Percentiles rank a stretch among this genome's conserved stretches.
Evolutionary conservation across 2,888 invertebrate genomes (phyloP).

Genomic region (Pyrrhia umbra): DNA sequence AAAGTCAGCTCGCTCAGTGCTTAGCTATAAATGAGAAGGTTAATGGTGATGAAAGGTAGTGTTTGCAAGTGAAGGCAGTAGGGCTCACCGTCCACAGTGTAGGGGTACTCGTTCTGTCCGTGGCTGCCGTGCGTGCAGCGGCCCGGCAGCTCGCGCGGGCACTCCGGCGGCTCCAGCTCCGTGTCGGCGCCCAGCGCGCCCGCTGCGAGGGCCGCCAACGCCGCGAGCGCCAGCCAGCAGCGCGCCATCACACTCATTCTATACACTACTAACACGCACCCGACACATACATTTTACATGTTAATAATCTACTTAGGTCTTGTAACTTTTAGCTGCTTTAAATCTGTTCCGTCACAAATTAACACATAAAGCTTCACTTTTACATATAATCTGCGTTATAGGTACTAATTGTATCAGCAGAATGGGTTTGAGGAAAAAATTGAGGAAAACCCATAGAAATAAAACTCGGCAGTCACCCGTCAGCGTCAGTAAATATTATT

Average conservation of each 20-base stretch:
- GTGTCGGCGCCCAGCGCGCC: slow-evolving; percentile 3
- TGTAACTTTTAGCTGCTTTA: background rate
- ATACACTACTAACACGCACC: slow-evolving; percentile 5
- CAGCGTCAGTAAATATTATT: background rate
- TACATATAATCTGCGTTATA: slow-evolving; percentile 13
- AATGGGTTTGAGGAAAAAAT: slow-evolving; percentile 36
- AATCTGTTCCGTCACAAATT: background rate
- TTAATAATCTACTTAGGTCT: background rate
- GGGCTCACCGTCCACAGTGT: slow-evolving; percentile 46
- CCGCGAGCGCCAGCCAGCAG: background rate
- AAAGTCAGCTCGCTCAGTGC: too few relatives aligned
- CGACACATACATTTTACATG: slow-evolving; percentile 13
- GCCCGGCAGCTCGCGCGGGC: slow-evolving; percentile 1
- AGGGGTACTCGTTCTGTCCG: slow-evolving; percentile 28
- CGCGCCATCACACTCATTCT: slow-evolving; percentile 8
- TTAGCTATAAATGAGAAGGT: too few relatives aligned
- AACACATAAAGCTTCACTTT: background rate
- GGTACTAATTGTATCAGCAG: background rate
- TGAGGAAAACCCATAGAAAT: slow-evolving; percentile 48
- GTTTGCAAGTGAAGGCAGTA: too few relatives aligned
- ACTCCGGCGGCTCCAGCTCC: slow-evolving; percentile 10
- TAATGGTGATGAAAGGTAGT: background rate
- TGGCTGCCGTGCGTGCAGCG: slow-evolving; percentile 4
- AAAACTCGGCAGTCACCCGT: slow-evolving; percentile 25
- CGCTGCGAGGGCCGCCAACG: background rate